Evolutionary conservation across 1,140 invertebrate genomes (phyloP).

Genomic region (Ips nitidus): DNA sequence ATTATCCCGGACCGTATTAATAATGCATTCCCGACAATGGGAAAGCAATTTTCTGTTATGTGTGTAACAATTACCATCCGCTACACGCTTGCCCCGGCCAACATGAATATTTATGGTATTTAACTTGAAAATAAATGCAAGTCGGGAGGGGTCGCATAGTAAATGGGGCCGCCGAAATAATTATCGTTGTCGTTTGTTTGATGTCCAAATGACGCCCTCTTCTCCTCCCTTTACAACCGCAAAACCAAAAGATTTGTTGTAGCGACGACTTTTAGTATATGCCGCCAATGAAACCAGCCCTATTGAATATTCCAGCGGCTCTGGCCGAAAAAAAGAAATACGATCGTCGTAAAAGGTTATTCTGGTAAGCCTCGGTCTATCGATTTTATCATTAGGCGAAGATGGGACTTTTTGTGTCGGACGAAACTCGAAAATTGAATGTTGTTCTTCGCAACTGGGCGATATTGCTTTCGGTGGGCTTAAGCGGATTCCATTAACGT

Average conservation of each 20-base stretch:
- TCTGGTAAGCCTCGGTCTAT: neutral
- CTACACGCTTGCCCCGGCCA: neutral
- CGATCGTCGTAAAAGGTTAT: neutral
- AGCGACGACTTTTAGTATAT: too few species aligned
- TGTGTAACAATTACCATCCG: slow-evolving; percentile 4
- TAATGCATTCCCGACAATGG: slow-evolving; percentile 3
- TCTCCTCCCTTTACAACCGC: too few species aligned
- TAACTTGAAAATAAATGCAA: slow-evolving; percentile 4
- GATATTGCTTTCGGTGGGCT: neutral
- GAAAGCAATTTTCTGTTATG: neutral
- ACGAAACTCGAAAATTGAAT: slow-evolving; percentile 2
- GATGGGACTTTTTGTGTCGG: slow-evolving; percentile 10
- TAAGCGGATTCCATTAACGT: neutral
- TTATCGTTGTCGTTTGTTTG: too few species aligned
- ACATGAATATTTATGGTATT: neutral
- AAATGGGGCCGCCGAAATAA: too few species aligned
- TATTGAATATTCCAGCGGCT: too few species aligned
- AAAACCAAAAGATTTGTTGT: too few species aligned
- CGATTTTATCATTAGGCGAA: slow-evolving; percentile 15
- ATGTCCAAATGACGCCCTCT: too few species aligned
- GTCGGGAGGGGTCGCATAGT: neutral
- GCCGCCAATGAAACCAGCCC: too few species aligned
- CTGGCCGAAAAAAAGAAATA: neutral
- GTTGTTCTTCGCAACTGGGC: neutral
- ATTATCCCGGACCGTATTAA: neutral